These are phyloP conservation scores for Electrona antarctica DNA, from an alignment of 2,113 vertebrate species.

Conservation along the genomic window DNA sequence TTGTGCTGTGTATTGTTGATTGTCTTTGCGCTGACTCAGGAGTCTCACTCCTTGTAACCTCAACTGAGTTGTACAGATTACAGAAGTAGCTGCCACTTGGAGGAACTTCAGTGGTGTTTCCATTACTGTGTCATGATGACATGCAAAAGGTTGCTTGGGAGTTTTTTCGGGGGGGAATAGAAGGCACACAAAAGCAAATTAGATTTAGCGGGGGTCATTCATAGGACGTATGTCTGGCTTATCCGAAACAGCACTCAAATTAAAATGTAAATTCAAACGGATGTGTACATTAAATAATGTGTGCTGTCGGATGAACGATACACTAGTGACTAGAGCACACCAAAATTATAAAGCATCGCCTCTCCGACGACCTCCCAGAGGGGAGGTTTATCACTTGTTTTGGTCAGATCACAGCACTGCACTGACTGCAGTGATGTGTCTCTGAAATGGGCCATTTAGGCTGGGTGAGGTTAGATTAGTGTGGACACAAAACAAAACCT, in stretches of 20 bases:
- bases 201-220: slow-evolving; percentile 9
- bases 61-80: neutral
- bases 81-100: neutral
- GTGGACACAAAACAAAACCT: slow-evolving; percentile 50
- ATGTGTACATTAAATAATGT: slow-evolving; percentile 34
- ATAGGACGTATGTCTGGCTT: slow-evolving; percentile 8
- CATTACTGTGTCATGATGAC: slow-evolving; percentile 27
- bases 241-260: slow-evolving; percentile 32
- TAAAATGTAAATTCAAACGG: slow-evolving; percentile 51
- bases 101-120: neutral
- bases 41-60: neutral
- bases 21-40: slow-evolving; percentile 18
- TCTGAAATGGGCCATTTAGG: slow-evolving; percentile 30
- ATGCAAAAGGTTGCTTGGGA: slow-evolving; percentile 31
- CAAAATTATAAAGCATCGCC: no score
- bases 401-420: slow-evolving; percentile 21
- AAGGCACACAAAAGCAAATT: neutral
- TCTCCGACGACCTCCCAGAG: neutral
- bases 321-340: no score
- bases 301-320: slow-evolving; percentile 56
- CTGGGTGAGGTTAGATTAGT: slow-evolving; percentile 47
- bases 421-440: slow-evolving; percentile 6
- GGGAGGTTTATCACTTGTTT: slow-evolving; percentile 15
- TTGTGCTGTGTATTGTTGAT: slow-evolving; percentile 31
- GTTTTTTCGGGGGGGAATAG: slow-evolving; percentile 33